Percentiles rank a stretch among this genome's conserved stretches.
Evolutionary conservation across 2,888 invertebrate species (phyloP).

Genomic region (Mythimna lalbum): DNA sequence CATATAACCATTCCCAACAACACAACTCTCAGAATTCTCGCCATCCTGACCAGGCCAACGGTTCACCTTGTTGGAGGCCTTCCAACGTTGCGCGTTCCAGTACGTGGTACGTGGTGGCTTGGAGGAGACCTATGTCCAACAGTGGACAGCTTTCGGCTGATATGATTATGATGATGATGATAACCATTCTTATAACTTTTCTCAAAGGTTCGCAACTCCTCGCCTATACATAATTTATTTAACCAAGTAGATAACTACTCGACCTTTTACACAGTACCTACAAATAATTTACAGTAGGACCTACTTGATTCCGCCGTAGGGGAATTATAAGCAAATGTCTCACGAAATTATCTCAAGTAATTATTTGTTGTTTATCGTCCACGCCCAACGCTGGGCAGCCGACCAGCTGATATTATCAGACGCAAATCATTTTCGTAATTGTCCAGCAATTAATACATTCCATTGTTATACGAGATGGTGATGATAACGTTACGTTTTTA

Average conservation of each 20-base stretch:
- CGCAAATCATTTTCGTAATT: slow-evolving; percentile 78
- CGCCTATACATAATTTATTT: neutral
- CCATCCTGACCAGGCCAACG: no score
- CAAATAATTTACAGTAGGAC: slow-evolving; percentile 30
- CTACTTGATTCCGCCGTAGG: slow-evolving; percentile 56
- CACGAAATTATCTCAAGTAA: slow-evolving; percentile 66
- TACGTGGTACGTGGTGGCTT: no score
- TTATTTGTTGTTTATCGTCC: slow-evolving; percentile 70
- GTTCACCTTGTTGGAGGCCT: no score
- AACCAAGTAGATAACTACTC: neutral
- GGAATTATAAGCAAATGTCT: slow-evolving; percentile 48
- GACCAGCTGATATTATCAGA: slow-evolving; percentile 60
- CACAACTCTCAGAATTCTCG: no score
- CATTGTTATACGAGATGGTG: slow-evolving; percentile 64
- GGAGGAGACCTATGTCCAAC: no score
- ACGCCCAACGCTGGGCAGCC: slow-evolving; percentile 65
- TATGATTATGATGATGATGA: no score
- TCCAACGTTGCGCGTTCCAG: no score
- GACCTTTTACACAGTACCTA: slow-evolving; percentile 28
- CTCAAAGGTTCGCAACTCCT: neutral
- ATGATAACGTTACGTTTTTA: slow-evolving; percentile 53
- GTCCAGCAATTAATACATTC: slow-evolving; percentile 74
- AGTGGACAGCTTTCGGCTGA: no score
- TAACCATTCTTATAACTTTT: no score
- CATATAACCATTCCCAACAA: no score